Conservation (phyloP, 2,888 invertebrate species). For the Drosophila fulvimacula region DNA sequence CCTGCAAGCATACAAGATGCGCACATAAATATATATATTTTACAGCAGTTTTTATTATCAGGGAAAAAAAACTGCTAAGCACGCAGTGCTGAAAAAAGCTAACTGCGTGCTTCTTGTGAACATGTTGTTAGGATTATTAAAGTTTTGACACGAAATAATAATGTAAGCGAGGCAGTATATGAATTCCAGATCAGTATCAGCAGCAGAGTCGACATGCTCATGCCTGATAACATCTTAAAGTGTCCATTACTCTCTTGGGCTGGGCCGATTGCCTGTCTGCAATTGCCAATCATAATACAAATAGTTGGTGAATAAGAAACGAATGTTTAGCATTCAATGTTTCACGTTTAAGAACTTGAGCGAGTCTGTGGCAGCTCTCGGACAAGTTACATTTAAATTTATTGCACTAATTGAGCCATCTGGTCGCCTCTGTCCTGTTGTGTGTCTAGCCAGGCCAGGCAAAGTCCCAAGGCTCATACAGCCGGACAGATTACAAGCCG, state of each 20-base stretch:
- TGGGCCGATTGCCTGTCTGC: not conserved
- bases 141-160: constrained; percentile 9
- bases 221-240: not conserved
- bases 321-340: not conserved
- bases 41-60: constrained; percentile 6
- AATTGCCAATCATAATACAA: not conserved
- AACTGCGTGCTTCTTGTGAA: not conserved
- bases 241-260: not conserved
- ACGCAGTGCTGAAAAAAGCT: constrained; percentile 6
- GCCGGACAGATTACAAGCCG: constrained; percentile 1
- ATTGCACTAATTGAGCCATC: constrained; percentile 6
- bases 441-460: not conserved
- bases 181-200: constrained; percentile 6
- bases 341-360: not conserved
- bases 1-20: not conserved
- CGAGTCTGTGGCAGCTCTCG: constrained; percentile 4
- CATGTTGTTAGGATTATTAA: constrained; percentile 11
- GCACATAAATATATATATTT: constrained; percentile 12
- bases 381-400: constrained; percentile 1
- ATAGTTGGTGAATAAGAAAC: not conserved
- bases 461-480: not conserved
- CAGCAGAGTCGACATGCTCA: not conserved
- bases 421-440: not conserved
- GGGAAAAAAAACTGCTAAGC: constrained; percentile 2
- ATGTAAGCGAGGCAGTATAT: constrained; percentile 4